Base-by-base conservation (phyloP, 2,113 vertebrate genomes). In the Collichthys lucidus region DNA sequence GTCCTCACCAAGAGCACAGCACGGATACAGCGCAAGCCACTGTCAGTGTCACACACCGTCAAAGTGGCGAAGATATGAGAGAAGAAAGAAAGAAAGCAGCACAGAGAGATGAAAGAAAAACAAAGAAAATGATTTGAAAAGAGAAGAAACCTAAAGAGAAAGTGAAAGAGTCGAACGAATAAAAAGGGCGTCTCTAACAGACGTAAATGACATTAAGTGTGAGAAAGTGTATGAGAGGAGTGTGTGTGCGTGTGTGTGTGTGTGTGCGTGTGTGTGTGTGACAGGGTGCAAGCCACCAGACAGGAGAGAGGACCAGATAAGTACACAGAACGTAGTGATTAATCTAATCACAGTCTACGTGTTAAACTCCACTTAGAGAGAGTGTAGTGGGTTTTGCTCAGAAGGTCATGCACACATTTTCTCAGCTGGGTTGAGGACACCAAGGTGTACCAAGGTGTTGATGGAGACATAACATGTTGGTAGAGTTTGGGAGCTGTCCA, bases 401-500 rank as follows among this genome's bases (percentile, higher is more conserved):
- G 42, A n/a, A 19, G 5, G 22, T 76, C 67, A 59, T 29, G 44
- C 20, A 80, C 73, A 55, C n/a, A 15, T 17, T n/a, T 67, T 9
- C 46, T 15, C 47, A 50, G 19, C 49, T 68, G 35, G 31, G 31
- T 20, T n/a, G 35, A 9, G 35, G 35, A 40, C 35, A 40, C 35
- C 35, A 40, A 40, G 6, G 35, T 35, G 35, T 35, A 35, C 35
- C 35, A 35, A 35, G 35, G 35, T 40, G 35, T 40, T 40, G 35
- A 46, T 4, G 44, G 59, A 29, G 42, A 31, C 29, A 22, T 10
- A 22, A 57, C 47, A 29, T 47, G 53, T n/a, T 67, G 42, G 31
- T 47, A 59, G 52, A 44, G 56, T 52, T n/a, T 46, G 22, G 83
- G 75, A 84, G 72, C 83, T 85, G 84, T 85, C 86, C 86, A 80